These are phyloP conservation scores for Gymnorhina tibicen DNA, from an alignment of 2,113 vertebrate species.

Conservation along the genomic window DNA sequence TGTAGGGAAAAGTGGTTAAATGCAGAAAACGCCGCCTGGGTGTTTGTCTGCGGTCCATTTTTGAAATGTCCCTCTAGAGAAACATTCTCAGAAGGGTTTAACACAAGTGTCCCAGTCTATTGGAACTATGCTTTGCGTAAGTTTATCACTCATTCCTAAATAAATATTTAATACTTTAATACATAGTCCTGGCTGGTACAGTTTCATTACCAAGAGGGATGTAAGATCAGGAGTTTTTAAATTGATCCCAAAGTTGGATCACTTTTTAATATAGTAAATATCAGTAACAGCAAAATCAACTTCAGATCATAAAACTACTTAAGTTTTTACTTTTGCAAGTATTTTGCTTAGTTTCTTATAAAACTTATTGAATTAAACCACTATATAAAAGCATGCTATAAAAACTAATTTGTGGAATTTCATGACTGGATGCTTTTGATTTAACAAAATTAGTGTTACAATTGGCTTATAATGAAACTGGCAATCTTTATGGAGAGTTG, in stretches of 20 bases:
- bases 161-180: background rate
- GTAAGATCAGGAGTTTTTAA: background rate
- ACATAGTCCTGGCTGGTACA: background rate
- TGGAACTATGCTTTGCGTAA: background rate
- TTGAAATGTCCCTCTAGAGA: background rate
- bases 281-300: background rate
- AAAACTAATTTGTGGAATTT: background rate
- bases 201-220: background rate
- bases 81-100: background rate
- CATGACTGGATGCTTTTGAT: background rate
- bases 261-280: background rate
- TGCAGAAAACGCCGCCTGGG: background rate
- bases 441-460: background rate
- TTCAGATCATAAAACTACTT: background rate
- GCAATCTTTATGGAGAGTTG: background rate
- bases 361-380: background rate
- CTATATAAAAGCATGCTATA: background rate
- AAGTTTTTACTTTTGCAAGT: background rate
- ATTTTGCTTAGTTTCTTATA: background rate
- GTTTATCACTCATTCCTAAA: background rate
- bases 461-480: background rate
- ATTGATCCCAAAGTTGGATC: background rate
- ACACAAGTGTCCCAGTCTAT: background rate
- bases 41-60: background rate
- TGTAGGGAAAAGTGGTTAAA: background rate